Evolutionary conservation across 1,140 invertebrate genomes (phyloP).

Genomic region (Bombus balteatus): DNA sequence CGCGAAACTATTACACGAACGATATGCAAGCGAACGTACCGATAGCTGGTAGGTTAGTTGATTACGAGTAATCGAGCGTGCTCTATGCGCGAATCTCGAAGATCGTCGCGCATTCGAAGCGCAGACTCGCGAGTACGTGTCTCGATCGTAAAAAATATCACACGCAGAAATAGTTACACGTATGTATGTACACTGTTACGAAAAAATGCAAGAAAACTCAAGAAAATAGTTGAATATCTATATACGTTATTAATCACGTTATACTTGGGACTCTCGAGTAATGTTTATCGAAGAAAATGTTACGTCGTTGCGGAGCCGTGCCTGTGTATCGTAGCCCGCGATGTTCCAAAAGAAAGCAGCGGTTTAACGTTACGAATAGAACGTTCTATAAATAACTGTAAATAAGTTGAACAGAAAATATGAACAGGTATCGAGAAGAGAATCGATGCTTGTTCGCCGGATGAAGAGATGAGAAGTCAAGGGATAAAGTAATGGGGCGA

Average conservation of each 20-base stretch:
- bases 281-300: slow-evolving; percentile 61
- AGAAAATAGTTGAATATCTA: slow-evolving; percentile 48
- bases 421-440: not conserved
- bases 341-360: slow-evolving; percentile 24
- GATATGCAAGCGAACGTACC: slow-evolving; percentile 55
- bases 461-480: not conserved
- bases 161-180: slow-evolving; percentile 23
- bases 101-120: slow-evolving; percentile 51
- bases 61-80: slow-evolving; percentile 54
- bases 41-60: slow-evolving; percentile 63
- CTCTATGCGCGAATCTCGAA: slow-evolving; percentile 47
- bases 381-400: slow-evolving; percentile 73
- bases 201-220: not conserved
- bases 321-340: slow-evolving; percentile 29
- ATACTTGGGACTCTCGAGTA: slow-evolving; percentile 68
- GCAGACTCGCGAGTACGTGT: slow-evolving; percentile 50
- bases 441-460: not conserved
- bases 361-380: slow-evolving; percentile 53
- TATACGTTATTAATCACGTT: slow-evolving; percentile 55
- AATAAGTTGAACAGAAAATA: slow-evolving; percentile 62
- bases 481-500: not conserved
- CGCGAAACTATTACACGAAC: slow-evolving; percentile 19
- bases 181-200: slow-evolving; percentile 5
- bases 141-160: slow-evolving; percentile 15
- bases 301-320: slow-evolving; percentile 59